Percentiles rank a stretch among this genome's conserved stretches.
These are phyloP conservation scores for Ctenomys sociabilis DNA, from an alignment of 2,113 vertebrate species.

Conservation along the genomic window DNA sequence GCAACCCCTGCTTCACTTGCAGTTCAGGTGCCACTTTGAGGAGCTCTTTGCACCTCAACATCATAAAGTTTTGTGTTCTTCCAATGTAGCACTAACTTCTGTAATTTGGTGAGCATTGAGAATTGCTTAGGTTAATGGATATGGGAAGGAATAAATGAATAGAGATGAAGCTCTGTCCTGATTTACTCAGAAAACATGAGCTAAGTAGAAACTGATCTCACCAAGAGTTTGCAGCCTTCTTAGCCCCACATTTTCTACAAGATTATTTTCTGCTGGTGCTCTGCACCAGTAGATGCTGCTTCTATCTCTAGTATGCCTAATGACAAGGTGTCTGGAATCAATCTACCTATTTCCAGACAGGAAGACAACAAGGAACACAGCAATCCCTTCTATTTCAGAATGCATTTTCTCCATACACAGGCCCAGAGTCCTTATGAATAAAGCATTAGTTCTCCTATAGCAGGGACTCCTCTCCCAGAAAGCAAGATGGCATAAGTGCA, in stretches of 20 bases:
- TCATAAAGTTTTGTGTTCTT: neutral
- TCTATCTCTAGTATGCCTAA: neutral
- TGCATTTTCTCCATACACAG: neutral
- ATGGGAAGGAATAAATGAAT: neutral
- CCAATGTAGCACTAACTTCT: neutral
- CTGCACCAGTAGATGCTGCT: neutral
- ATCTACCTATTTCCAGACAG: neutral
- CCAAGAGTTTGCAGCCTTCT: neutral
- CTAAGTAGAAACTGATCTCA: neutral
- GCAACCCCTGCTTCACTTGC: too few species aligned
- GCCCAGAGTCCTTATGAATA: neutral
- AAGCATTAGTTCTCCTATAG: neutral
- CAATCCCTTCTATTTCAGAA: neutral
- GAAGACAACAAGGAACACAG: neutral
- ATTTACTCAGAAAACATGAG: neutral
- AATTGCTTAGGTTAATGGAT: neutral
- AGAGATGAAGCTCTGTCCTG: neutral
- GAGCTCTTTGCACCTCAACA: neutral
- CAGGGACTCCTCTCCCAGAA: neutral
- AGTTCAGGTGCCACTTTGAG: neutral
- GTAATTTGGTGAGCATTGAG: neutral
- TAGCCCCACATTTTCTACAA: neutral
- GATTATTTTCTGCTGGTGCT: neutral
- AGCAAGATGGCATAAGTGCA: neutral
- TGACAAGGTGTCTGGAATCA: neutral